Evolutionary conservation across 2,113 vertebrate species (phyloP).

Genomic region (Callionymus lyra): DNA sequence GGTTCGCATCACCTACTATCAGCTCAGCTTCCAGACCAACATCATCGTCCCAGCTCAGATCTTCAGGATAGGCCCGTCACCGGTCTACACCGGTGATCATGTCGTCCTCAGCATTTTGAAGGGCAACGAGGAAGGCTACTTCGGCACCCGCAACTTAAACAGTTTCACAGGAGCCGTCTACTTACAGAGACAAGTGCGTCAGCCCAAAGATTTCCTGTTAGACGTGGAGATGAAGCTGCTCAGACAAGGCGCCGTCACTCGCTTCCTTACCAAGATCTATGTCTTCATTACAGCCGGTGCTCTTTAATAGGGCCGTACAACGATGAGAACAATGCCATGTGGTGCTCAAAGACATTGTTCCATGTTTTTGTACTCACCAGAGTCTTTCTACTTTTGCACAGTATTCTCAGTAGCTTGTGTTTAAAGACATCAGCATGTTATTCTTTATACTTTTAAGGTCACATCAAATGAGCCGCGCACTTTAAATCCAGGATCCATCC

Average conservation of each 20-base stretch:
- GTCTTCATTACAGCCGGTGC: slow-evolving; percentile 81
- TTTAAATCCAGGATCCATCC: no score
- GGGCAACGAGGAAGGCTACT: slow-evolving; percentile 83
- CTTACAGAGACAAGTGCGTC: slow-evolving; percentile 73
- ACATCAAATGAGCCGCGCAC: no score
- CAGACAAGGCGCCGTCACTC: slow-evolving; percentile 85
- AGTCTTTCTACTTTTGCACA: no score
- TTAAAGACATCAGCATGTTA: no score
- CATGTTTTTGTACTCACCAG: no score
- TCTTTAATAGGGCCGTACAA: slow-evolving; percentile 54
- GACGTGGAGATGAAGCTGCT: slow-evolving; percentile 91
- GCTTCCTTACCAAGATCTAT: slow-evolving; percentile 85
- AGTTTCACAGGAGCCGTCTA: slow-evolving; percentile 83
- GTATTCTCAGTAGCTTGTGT: no score
- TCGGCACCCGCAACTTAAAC: slow-evolving; percentile 80
- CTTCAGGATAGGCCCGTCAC: slow-evolving; percentile 89
- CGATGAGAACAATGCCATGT: no score
- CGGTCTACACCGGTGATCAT: slow-evolving; percentile 82
- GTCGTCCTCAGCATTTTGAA: slow-evolving; percentile 78
- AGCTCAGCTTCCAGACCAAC: slow-evolving; percentile 88
- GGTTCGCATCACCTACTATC: slow-evolving; percentile 83
- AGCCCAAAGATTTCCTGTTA: slow-evolving; percentile 79
- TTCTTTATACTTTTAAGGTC: no score
- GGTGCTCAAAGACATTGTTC: no score
- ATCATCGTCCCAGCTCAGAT: slow-evolving; percentile 84